A percentile compares a stretch with the other conserved stretches of the same genome.
These are phyloP conservation scores for Enteromius unitaeniatus DNA, from an alignment of 2,797 vertebrate species.

Conservation along the genomic window DNA sequence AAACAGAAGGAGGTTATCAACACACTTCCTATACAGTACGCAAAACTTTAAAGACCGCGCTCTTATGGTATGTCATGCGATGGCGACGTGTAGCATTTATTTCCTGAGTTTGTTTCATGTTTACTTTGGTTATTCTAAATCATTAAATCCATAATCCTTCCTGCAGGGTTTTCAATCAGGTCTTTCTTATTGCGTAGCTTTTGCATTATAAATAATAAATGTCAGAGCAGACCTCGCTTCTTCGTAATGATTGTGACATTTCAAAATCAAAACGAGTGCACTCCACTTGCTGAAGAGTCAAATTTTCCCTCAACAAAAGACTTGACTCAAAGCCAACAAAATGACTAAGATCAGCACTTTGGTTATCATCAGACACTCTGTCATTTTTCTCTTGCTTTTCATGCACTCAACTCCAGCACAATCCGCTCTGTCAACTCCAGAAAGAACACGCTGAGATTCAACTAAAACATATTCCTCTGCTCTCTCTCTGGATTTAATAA, in stretches of 20 bases:
- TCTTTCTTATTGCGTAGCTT: slow-evolving; percentile 50
- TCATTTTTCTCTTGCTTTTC: slow-evolving; percentile 62
- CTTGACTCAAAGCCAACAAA: slow-evolving; percentile 62
- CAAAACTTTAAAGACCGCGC: neutral
- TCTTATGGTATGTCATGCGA: neutral
- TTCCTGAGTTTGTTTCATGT: slow-evolving; percentile 48
- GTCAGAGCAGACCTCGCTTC: slow-evolving; percentile 54
- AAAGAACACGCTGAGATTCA: slow-evolving; percentile 57
- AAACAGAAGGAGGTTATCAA: neutral
- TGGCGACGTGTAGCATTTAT: neutral
- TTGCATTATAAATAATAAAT: slow-evolving; percentile 64
- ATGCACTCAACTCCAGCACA: slow-evolving; percentile 55
- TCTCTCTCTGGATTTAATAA: slow-evolving; percentile 63
- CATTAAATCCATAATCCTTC: slow-evolving; percentile 44
- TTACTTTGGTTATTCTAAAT: slow-evolving; percentile 45
- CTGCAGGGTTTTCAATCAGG: slow-evolving; percentile 47
- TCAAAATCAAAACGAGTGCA: slow-evolving; percentile 64
- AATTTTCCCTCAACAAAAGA: slow-evolving; percentile 65
- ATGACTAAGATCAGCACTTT: slow-evolving; percentile 68
- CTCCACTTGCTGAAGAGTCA: slow-evolving; percentile 61
- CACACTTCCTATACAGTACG: neutral
- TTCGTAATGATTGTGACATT: slow-evolving; percentile 65
- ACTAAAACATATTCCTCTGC: slow-evolving; percentile 69
- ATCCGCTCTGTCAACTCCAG: slow-evolving; percentile 61
- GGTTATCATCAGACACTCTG: slow-evolving; percentile 62